phyloP scores from a whole-genome alignment of 1,140 invertebrate genomes.

The Eulimnadia texana region DNA sequence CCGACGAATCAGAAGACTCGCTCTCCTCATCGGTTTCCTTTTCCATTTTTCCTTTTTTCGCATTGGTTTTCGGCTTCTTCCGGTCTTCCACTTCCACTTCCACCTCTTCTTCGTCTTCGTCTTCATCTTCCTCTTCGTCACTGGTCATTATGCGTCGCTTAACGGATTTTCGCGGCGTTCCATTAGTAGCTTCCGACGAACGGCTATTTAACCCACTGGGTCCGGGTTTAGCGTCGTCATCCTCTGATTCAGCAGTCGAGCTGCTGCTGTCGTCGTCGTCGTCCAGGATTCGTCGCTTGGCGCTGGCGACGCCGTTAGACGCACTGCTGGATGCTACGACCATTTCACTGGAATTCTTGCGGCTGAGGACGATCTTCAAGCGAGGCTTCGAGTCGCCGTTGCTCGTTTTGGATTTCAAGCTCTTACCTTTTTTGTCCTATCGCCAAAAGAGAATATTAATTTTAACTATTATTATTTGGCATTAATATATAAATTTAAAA shows the following conservation, averaged over 20 bases:
- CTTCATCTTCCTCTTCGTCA: slow-evolving; percentile 20
- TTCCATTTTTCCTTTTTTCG: too few relatives aligned
- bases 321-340: background rate
- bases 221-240: slow-evolving; percentile 21
- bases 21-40: too few relatives aligned
- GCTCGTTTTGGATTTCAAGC: background rate
- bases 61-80: too few relatives aligned
- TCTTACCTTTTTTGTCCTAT: background rate
- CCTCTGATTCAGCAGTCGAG: background rate
- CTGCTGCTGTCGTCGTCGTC: background rate
- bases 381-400: background rate
- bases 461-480: too few relatives aligned
- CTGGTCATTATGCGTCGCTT: background rate
- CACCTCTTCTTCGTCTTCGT: slow-evolving; percentile 27
- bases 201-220: slow-evolving; percentile 28
- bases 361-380: background rate
- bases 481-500: too few relatives aligned
- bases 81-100: slow-evolving; percentile 25
- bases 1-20: background rate
- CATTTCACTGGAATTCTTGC: background rate
- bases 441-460: background rate
- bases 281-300: slow-evolving; percentile 2
- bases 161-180: background rate
- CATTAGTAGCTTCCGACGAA: background rate
- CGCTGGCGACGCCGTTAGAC: background rate